phyloP scores from a whole-genome alignment of 2,888 invertebrate genomes.

The Meta bourneti region DNA sequence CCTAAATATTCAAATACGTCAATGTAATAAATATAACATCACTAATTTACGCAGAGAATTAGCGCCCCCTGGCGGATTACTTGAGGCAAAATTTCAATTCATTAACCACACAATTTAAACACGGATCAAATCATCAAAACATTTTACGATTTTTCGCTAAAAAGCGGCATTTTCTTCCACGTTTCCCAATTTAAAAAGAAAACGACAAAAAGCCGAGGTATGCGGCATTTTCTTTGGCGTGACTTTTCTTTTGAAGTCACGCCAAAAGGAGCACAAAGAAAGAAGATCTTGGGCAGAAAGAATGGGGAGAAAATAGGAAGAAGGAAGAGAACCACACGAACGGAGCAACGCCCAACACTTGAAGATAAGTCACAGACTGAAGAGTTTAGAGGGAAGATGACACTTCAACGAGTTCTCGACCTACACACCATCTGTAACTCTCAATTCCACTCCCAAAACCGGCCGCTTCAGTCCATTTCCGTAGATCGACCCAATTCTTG shows the following conservation, averaged over 20 bases:
- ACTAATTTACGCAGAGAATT: too few relatives aligned
- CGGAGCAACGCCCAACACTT: constrained; percentile 31
- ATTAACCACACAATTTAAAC: too few relatives aligned
- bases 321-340: neutral
- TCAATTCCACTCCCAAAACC: too few relatives aligned
- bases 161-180: neutral
- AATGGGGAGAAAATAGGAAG: constrained; percentile 15
- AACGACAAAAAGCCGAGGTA: neutral
- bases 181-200: neutral
- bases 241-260: neutral
- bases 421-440: neutral
- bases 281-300: neutral
- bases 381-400: neutral
- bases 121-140: neutral
- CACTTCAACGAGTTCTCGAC: neutral
- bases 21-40: too few relatives aligned
- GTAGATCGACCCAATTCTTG: too few relatives aligned
- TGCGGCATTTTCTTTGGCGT: neutral
- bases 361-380: constrained; percentile 15
- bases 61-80: too few relatives aligned
- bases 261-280: neutral
- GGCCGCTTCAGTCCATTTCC: too few relatives aligned
- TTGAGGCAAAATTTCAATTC: too few relatives aligned
- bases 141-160: too few relatives aligned
- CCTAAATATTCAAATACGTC: too few relatives aligned